These are phyloP conservation scores for Leucophenga maculata DNA, from an alignment of 2,888 invertebrate species.

Conservation along the genomic window DNA sequence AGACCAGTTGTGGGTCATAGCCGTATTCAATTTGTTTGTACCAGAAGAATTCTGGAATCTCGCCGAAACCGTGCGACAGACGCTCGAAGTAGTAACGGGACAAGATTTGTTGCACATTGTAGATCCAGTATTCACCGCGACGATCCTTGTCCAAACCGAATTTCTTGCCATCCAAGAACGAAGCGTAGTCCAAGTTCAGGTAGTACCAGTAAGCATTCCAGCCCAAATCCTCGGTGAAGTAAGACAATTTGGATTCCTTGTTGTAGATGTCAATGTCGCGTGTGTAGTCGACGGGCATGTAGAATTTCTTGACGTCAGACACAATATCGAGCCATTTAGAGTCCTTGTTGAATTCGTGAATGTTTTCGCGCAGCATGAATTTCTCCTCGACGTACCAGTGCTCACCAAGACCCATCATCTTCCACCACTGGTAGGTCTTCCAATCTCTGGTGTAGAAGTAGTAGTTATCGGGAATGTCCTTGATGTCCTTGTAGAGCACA, in stretches of 20 bases:
- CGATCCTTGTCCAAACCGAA: conserved; percentile 74
- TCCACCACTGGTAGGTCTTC: conserved; percentile 66
- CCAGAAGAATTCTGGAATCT: conserved; percentile 76
- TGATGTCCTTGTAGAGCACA: conserved; percentile 66
- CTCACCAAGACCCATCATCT: conserved; percentile 64
- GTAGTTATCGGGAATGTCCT: conserved; percentile 46
- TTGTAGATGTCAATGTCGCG: conserved; percentile 74
- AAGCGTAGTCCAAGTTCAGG: conserved; percentile 77
- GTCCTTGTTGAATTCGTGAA: conserved; percentile 50
- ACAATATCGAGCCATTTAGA: conserved; percentile 52
- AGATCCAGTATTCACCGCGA: conserved; percentile 79
- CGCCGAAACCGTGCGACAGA: conserved; percentile 77
- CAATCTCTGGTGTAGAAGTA: conserved; percentile 64
- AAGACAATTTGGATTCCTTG: conserved; percentile 76
- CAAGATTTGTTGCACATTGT: conserved; percentile 78
- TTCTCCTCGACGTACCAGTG: conserved; percentile 59
- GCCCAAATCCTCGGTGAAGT: conserved; percentile 82
- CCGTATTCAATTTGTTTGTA: conserved; percentile 73
- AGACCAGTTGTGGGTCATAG: conserved; percentile 77
- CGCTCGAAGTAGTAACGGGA: conserved; percentile 82
- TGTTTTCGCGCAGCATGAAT: conserved; percentile 60
- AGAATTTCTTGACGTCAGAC: conserved; percentile 55
- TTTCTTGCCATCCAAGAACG: conserved; percentile 76
- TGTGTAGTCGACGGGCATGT: conserved; percentile 76
- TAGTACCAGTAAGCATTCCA: conserved; percentile 79